Percentiles rank a stretch among this genome's conserved stretches.
These are phyloP conservation scores for Oxyscelio sp. DNA, from an alignment of 2,888 invertebrate species.

Conservation along the genomic window DNA sequence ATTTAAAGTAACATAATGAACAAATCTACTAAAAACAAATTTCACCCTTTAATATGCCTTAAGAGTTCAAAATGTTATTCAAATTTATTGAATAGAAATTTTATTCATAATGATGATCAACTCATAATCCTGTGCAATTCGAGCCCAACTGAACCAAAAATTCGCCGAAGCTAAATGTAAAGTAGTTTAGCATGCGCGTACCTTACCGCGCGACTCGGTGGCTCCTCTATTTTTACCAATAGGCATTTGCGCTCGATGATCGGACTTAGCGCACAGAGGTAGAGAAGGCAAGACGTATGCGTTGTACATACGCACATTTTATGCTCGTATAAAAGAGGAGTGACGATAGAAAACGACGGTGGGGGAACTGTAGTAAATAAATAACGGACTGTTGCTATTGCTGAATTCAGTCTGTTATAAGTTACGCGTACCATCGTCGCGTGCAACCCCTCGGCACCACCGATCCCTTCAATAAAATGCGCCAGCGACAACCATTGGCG, in stretches of 20 bases:
- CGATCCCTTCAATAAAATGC: constrained; percentile 43
- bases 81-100: background rate
- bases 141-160: constrained; percentile 5
- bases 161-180: constrained; percentile 30
- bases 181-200: constrained; percentile 58
- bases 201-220: constrained; percentile 80
- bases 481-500: constrained; percentile 21
- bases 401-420: constrained; percentile 83
- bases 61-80: background rate
- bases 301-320: constrained; percentile 61
- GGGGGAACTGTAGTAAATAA: constrained; percentile 86
- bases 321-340: constrained; percentile 75
- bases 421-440: constrained; percentile 59
- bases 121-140: background rate
- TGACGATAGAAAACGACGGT: constrained; percentile 76
- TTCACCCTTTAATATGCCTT: too few relatives aligned
- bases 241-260: constrained; percentile 83
- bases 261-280: constrained; percentile 78
- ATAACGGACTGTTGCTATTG: constrained; percentile 84
- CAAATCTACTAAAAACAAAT: too few relatives aligned
- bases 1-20: too few relatives aligned
- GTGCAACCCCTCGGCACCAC: constrained; percentile 44
- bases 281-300: constrained; percentile 71
- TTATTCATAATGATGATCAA: background rate
- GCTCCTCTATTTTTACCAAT: constrained; percentile 85